Conservation (phyloP, 2,113 vertebrate genomes). For the Cephalopholis sonnerati region DNA sequence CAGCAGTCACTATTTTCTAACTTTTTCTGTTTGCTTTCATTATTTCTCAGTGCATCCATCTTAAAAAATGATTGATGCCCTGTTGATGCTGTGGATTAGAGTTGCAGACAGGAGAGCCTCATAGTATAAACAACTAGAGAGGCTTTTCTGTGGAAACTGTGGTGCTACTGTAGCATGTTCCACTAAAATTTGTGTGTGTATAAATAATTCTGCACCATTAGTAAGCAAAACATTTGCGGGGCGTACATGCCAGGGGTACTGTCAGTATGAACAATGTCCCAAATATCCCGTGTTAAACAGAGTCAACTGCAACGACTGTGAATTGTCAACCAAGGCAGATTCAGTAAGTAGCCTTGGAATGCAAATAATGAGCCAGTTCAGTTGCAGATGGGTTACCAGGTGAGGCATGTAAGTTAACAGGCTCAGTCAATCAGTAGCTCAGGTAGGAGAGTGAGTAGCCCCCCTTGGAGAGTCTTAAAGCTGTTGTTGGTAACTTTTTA, state of each 20-base stretch:
- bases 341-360: not conserved
- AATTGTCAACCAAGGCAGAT: not conserved
- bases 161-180: not conserved
- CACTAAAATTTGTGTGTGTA: not conserved
- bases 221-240: not conserved
- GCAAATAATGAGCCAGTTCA: not conserved
- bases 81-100: not conserved
- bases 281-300: not conserved
- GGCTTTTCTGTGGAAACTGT: not conserved
- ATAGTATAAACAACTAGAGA: not conserved
- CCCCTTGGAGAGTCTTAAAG: not conserved
- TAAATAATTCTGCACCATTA: not conserved
- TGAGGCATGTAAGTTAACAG: not conserved
- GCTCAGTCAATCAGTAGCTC: slow-evolving; percentile 9
- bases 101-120: not conserved
- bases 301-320: not conserved
- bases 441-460: not conserved
- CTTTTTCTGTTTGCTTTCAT: slow-evolving; percentile 18
- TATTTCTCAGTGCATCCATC: slow-evolving; percentile 7
- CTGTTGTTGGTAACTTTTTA: no score
- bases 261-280: not conserved
- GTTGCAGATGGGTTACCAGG: no score
- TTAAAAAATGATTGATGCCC: slow-evolving; percentile 12
- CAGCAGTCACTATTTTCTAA: not conserved
- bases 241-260: not conserved